Evolutionary conservation across 2,797 vertebrate genomes (phyloP).

Genomic region (Sebastes nivosus): DNA sequence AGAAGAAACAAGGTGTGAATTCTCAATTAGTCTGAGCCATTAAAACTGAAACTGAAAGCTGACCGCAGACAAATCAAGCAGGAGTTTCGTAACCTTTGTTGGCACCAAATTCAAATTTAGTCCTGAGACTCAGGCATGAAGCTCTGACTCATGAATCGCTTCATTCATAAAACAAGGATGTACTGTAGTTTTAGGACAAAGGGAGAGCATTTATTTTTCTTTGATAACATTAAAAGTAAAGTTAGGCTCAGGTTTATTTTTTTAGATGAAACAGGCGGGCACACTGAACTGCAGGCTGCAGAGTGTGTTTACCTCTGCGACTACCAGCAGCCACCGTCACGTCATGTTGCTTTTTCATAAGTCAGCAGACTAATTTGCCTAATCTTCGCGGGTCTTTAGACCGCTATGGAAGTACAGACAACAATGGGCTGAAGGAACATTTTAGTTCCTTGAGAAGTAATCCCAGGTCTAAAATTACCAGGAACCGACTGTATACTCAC

Average conservation of each 20-base stretch:
- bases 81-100: background rate
- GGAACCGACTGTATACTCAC: background rate
- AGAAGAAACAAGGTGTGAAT: background rate
- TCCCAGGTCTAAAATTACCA: too few relatives aligned
- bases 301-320: background rate
- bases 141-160: background rate
- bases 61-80: background rate
- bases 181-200: too few relatives aligned
- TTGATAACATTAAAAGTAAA: too few relatives aligned
- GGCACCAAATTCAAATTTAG: background rate
- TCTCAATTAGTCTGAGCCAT: conserved; percentile 17
- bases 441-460: background rate
- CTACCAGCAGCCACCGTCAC: background rate
- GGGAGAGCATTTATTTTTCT: too few relatives aligned
- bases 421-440: background rate
- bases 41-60: conserved; percentile 41
- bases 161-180: too few relatives aligned
- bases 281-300: too few relatives aligned
- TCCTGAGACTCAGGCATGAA: background rate
- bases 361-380: background rate
- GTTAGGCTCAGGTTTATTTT: too few relatives aligned
- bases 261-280: background rate
- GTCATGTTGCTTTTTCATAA: background rate
- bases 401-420: background rate
- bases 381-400: background rate